These are phyloP conservation scores for Eretmodus cyanostictus DNA, from an alignment of 2,113 vertebrate genomes.

Conservation along the genomic window DNA sequence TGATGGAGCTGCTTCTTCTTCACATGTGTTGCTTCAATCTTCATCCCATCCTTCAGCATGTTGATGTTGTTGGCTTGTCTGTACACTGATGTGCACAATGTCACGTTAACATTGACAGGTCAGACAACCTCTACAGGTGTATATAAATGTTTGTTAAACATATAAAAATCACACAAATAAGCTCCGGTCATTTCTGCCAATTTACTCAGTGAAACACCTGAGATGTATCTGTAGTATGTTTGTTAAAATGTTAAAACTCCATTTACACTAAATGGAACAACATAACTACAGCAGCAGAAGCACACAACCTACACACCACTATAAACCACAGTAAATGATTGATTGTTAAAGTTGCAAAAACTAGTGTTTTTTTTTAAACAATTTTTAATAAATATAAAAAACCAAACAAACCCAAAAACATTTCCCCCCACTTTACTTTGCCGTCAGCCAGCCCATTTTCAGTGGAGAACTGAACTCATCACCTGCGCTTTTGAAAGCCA, in stretches of 20 bases:
- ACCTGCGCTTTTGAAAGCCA: background rate
- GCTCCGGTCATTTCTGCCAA: background rate
- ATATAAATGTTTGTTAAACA: background rate
- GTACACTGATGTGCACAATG: conserved; percentile 77
- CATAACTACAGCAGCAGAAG: background rate
- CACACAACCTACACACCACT: background rate
- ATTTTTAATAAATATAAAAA: background rate
- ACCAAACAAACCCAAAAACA: background rate
- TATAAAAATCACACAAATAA: background rate
- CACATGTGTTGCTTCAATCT: conserved; percentile 92
- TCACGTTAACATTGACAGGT: background rate
- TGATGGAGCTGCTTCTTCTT: conserved; percentile 92
- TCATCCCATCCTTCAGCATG: conserved; percentile 94
- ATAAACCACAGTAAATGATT: background rate
- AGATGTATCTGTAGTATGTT: background rate
- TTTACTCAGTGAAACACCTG: background rate
- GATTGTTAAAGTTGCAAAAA: background rate
- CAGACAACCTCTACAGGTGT: background rate
- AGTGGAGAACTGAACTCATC: background rate
- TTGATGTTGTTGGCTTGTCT: conserved; percentile 93
- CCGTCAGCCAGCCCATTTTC: background rate
- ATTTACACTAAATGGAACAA: background rate
- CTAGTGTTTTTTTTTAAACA: background rate
- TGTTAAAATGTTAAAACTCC: background rate
- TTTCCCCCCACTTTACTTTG: background rate